Conservation (phyloP, 2,888 invertebrate species). For the Aspidiotus destructor region DNA sequence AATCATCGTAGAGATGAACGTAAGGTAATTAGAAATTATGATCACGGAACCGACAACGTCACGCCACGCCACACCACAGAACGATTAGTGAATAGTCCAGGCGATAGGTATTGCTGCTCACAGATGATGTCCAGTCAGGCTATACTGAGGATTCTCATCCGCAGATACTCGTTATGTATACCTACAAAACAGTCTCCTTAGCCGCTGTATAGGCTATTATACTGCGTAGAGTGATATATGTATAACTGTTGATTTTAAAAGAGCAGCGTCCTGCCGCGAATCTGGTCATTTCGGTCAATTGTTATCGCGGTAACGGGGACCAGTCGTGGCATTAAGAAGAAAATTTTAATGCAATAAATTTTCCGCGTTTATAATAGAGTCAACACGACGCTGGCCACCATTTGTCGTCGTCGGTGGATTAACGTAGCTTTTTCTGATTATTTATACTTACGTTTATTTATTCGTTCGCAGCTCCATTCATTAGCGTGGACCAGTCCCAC, state of each 20-base stretch:
- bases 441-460: background rate
- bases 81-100: background rate
- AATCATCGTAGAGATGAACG: constrained; percentile 7
- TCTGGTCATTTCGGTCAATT: constrained; percentile 8
- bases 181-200: too few relatives aligned
- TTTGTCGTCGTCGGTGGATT: constrained; percentile 11
- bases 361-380: constrained; percentile 5
- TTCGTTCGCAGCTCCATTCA: background rate
- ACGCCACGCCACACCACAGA: background rate
- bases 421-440: background rate
- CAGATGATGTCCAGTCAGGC: too few relatives aligned
- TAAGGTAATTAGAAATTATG: constrained; percentile 10
- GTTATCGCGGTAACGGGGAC: constrained; percentile 8
- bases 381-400: constrained; percentile 11
- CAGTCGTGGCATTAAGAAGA: background rate
- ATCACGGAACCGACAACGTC: background rate
- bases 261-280: constrained; percentile 1
- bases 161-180: too few relatives aligned
- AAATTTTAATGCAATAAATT: constrained; percentile 11
- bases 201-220: too few relatives aligned
- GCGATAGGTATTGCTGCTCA: background rate
- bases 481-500: background rate
- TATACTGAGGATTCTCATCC: too few relatives aligned
- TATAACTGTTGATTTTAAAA: background rate
- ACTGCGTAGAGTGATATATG: background rate